phyloP scores from a whole-genome alignment of 2,888 invertebrate genomes.

The Lacanobia wlatinum region DNA sequence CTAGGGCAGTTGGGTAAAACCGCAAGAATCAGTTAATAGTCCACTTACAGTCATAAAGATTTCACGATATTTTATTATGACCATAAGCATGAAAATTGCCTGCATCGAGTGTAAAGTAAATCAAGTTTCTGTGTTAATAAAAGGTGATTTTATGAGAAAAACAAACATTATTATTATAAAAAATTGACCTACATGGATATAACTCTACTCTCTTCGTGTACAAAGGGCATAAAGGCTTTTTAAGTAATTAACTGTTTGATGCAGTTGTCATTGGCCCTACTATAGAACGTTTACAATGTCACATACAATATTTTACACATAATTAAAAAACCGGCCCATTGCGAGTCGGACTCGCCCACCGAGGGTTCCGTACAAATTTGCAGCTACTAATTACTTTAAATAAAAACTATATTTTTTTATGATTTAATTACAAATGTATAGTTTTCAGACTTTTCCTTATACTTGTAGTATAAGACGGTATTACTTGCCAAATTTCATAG shows the following conservation, averaged over 20 bases:
- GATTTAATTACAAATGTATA: too few species aligned
- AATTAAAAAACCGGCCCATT: too few species aligned
- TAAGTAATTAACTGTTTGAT: constrained; percentile 40
- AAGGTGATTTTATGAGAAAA: constrained; percentile 9
- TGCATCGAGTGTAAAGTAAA: constrained; percentile 4
- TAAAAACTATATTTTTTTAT: too few species aligned
- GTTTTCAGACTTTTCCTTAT: too few species aligned
- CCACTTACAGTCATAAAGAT: background rate
- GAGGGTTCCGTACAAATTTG: too few species aligned
- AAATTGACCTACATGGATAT: constrained; percentile 4
- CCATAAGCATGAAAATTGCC: constrained; percentile 1
- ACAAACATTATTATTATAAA: constrained; percentile 8
- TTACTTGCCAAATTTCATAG: too few species aligned
- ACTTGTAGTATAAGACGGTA: too few species aligned
- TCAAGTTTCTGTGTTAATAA: constrained; percentile 6
- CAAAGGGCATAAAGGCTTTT: constrained; percentile 25
- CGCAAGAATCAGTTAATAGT: too few species aligned
- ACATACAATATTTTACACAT: too few species aligned
- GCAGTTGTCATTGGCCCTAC: constrained; percentile 36
- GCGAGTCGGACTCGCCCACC: too few species aligned
- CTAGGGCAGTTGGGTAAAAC: background rate
- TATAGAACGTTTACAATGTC: background rate
- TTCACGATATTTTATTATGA: constrained; percentile 5
- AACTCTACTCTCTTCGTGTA: constrained; percentile 22
- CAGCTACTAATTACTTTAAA: too few species aligned